A percentile compares a stretch with the other conserved stretches of the same genome.
Conservation (phyloP, 2,888 invertebrate genomes). For the Thereva nobilitata region DNA sequence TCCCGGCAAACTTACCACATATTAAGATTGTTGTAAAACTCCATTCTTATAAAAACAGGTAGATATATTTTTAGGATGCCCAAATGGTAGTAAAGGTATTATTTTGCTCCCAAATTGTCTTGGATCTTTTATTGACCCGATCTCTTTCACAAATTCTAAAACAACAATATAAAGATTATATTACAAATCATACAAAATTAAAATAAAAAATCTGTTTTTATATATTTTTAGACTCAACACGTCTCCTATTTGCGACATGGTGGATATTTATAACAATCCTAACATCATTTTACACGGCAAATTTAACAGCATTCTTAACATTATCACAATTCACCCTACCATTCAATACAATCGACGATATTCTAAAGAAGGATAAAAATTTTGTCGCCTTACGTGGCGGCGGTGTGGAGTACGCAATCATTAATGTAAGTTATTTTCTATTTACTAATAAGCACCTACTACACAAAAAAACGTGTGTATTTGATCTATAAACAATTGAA, state of each 20-base stretch:
- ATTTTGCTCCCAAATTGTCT: too few relatives aligned
- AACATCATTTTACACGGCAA: conserved; percentile 89
- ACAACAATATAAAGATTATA: too few relatives aligned
- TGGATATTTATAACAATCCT: conserved; percentile 88
- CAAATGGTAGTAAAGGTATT: too few relatives aligned
- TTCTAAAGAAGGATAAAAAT: conserved; percentile 66
- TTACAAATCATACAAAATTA: conserved; percentile 8
- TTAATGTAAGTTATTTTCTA: conserved; percentile 59
- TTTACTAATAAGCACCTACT: not conserved
- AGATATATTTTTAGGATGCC: too few relatives aligned
- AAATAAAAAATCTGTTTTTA: conserved; percentile 43
- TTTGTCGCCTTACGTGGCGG: conserved; percentile 75
- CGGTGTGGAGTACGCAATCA: conserved; percentile 69
- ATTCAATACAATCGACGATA: conserved; percentile 70
- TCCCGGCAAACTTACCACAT: too few relatives aligned
- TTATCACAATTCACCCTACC: conserved; percentile 82
- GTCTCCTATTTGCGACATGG: conserved; percentile 86
- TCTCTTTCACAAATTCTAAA: too few relatives aligned
- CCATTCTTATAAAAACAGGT: too few relatives aligned
- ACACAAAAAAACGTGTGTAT: too few relatives aligned
- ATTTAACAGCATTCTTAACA: conserved; percentile 86
- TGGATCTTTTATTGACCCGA: too few relatives aligned
- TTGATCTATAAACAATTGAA: too few relatives aligned
- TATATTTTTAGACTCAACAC: conserved; percentile 71
- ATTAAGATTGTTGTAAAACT: too few relatives aligned